Evolutionary conservation across 2,797 vertebrate species (phyloP), one percentile per base, ranked within the genome.

Genomic region (Eupleurogrammus muticus): DNA sequence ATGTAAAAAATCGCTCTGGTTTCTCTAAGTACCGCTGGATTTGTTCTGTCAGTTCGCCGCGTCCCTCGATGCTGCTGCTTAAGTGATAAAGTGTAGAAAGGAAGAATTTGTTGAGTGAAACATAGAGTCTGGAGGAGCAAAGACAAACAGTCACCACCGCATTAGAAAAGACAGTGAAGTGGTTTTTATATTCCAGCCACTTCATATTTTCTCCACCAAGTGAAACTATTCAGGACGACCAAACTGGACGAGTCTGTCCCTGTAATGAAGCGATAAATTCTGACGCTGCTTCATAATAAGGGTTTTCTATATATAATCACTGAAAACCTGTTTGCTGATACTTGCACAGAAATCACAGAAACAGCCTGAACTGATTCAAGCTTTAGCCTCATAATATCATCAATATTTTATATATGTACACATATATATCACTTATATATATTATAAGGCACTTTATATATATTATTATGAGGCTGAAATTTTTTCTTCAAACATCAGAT

Each of bases 11-110:
- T 89, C 70, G 68, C 77, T 84, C 74, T 32, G 48, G 68, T 72
- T 84, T 86, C 73, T 85, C 54, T 52, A 77, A 77, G 80, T 67
- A 73, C 66, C 32, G 53, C 57, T 83, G 36, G 70, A 80, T 87
- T 82, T 70, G 66, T 75, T 61, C 77, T 79, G 77, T 92, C 84
- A 81, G 73, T 82, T 82, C 73, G 76, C 72, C 73, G 65, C 5
- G 71, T 87, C 79, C 81, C 78, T 49, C 23, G 32, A 69, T 79
- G 59, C 40, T 42, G 74, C 63, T 34, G 36, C 28, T 4, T 14
- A 34, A 80, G 57, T 55, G 67, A 78, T 79, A 66, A 70, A 69
- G 51, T 70, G 56, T 63, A 49, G 62, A 71, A 71, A 66, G 28
- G 17, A 81, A 79, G 63, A 38, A 47, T 56, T 64, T 73, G 73